A percentile compares a stretch with the other conserved stretches of the same genome.
Conservation (phyloP, 2,888 invertebrate genomes). For the Lepidochrysops patricia region DNA sequence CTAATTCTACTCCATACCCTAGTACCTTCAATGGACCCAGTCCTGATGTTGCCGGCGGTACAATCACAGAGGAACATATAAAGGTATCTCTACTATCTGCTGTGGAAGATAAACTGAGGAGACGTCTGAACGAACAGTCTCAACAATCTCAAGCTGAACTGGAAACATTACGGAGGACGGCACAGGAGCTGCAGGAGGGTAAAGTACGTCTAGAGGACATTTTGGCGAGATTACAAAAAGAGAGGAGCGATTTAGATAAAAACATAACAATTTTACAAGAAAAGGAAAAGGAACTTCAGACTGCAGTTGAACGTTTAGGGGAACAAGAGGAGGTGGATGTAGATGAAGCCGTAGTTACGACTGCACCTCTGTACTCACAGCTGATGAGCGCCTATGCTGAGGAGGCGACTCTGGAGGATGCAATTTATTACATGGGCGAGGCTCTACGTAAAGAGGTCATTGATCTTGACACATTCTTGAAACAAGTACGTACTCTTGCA, state of each 20-base stretch:
- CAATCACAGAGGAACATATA: constrained; percentile 97
- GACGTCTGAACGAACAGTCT: constrained; percentile 90
- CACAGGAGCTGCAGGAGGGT: constrained; percentile 89
- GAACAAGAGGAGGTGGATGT: constrained; percentile 90
- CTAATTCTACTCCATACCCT: constrained; percentile 48
- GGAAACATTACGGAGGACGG: constrained; percentile 89
- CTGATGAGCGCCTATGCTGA: constrained; percentile 95
- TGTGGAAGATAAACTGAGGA: constrained; percentile 93
- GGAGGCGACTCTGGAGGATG: constrained; percentile 98
- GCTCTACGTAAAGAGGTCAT: constrained; percentile 93
- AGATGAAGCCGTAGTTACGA: constrained; percentile 97
- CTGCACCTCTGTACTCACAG: constrained; percentile 96
- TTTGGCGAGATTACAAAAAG: constrained; percentile 82
- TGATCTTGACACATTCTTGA: constrained; percentile 96
- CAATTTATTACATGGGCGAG: constrained; percentile 98
- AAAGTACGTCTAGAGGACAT: constrained; percentile 87
- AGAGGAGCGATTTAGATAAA: constrained; percentile 86
- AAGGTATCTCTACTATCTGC: constrained; percentile 94
- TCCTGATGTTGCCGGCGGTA: constrained; percentile 76
- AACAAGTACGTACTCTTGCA: constrained; percentile 95
- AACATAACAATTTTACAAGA: constrained; percentile 89
- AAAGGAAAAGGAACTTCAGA: constrained; percentile 89
- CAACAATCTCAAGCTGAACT: constrained; percentile 94
- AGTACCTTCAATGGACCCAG: constrained; percentile 37
- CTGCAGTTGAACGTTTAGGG: constrained; percentile 83